Evolutionary conservation across 2,888 invertebrate genomes (phyloP), one percentile per base, ranked within the genome.

Genomic region (Drosophila birchii): DNA sequence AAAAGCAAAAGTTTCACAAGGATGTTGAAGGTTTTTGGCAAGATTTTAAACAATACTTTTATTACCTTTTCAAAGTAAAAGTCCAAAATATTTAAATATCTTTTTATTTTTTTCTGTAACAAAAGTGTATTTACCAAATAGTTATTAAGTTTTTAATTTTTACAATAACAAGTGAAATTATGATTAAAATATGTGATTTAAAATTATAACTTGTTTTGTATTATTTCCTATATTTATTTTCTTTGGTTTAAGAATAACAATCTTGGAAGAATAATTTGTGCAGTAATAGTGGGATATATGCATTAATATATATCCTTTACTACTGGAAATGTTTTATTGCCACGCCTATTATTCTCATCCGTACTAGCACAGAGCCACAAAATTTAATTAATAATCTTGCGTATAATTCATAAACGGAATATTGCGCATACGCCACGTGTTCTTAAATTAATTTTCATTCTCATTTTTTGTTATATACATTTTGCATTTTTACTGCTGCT

Each of bases 391-490:
- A 73, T 63, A 68, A 70, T 76, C 63, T 49, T 43, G 51, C 34
- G 64, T 73, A 73, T 41, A 49, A 57, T 78, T 78, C 73, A 80
- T 80, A 83, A 80, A 83, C 78, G 78, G 73, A 83, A 86, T 78
- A 78, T 77, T 66, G 71, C 60, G 84, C 66, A 86, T 80, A 80
- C 76, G 84, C 81, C 76, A 54, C 54, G 79, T 82, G 86, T 61
- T 56, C 70, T 60, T 36, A 88, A 76, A 88, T 89, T 80, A 79
- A 60, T 75, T 62, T 71, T 53, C 47, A 58, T 71, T 59, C 60
- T 41, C 51, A 38, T 54, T 56, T 60, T 56, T 60, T 53, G 57
- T 64, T 62, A 51, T 71, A 34, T 49, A 41, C 47, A 58, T 63
- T 55, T 64, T 74, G 49, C 29, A 23, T 53, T 59, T 75, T 75